Conservation (phyloP, 2,888 invertebrate species). For the Hypomecis atomaria region DNA sequence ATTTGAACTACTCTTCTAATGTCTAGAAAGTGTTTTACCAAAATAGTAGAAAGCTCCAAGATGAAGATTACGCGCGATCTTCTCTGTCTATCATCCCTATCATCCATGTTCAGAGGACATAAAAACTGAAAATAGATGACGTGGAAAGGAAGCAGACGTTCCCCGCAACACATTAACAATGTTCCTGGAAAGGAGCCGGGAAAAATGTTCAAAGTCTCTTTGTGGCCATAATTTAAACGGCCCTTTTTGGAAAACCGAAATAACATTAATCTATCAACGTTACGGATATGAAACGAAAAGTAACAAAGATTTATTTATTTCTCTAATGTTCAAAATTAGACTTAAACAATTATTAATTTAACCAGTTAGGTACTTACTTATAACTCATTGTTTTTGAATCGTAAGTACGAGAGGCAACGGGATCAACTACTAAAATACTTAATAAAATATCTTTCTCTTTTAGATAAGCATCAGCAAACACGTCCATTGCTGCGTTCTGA, state of each 20-base stretch:
- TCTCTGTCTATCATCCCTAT: too few relatives aligned
- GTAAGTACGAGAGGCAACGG: too few relatives aligned
- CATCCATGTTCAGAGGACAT: conserved; percentile 6
- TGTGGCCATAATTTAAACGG: conserved; percentile 19
- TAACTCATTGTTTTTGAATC: too few relatives aligned
- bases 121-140: conserved; percentile 33
- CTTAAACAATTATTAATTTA: too few relatives aligned
- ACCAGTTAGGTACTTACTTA: too few relatives aligned
- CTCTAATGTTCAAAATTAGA: too few relatives aligned
- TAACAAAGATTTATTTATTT: conserved; percentile 1
- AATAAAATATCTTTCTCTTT: too few relatives aligned
- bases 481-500: too few relatives aligned
- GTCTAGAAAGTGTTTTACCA: not conserved
- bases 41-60: not conserved
- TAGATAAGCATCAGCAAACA: too few relatives aligned
- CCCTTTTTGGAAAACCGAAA: conserved; percentile 11
- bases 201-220: conserved; percentile 32
- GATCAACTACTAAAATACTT: too few relatives aligned
- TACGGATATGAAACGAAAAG: not conserved
- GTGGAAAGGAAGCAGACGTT: conserved; percentile 37
- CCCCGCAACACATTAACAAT: conserved; percentile 45
- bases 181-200: conserved; percentile 46
- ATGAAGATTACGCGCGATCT: too few relatives aligned
- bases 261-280: conserved; percentile 17
- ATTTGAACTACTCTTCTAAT: too few relatives aligned